Evolutionary conservation across 2,113 vertebrate genomes (phyloP).

Genomic region (Cnemophilus loriae): DNA sequence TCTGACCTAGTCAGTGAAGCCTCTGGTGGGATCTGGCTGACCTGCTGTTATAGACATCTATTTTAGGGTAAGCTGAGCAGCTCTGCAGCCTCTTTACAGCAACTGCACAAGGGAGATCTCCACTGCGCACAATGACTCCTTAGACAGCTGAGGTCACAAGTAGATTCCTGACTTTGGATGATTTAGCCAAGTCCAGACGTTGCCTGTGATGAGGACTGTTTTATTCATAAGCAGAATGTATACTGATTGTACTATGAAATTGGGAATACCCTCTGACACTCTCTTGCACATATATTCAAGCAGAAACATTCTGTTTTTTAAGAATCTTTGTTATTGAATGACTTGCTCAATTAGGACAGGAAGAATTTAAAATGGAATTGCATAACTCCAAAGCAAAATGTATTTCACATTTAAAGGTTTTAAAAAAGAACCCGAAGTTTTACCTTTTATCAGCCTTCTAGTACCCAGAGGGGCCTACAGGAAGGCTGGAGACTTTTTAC

Average conservation of each 20-base stretch:
- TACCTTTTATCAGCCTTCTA: not conserved
- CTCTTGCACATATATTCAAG: not conserved
- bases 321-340: not conserved
- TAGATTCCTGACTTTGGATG: not conserved
- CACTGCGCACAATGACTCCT: not conserved
- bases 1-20: not conserved
- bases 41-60: fast-evolving
- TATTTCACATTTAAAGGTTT: not conserved
- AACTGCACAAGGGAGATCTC: not conserved
- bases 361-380: not conserved
- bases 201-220: not conserved
- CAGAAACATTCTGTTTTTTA: not conserved
- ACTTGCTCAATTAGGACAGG: not conserved
- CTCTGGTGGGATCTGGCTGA: not conserved
- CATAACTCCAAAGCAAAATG: not conserved
- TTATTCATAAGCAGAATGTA: not conserved
- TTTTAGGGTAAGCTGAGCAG: not conserved
- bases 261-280: not conserved
- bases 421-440: not conserved
- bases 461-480: not conserved
- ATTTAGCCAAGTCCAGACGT: fast-evolving
- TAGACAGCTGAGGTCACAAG: not conserved
- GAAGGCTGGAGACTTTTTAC: not conserved
- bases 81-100: not conserved
- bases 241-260: not conserved